Base-by-base conservation (phyloP, 2,797 vertebrate species). In the Eremophila alpestris region DNA sequence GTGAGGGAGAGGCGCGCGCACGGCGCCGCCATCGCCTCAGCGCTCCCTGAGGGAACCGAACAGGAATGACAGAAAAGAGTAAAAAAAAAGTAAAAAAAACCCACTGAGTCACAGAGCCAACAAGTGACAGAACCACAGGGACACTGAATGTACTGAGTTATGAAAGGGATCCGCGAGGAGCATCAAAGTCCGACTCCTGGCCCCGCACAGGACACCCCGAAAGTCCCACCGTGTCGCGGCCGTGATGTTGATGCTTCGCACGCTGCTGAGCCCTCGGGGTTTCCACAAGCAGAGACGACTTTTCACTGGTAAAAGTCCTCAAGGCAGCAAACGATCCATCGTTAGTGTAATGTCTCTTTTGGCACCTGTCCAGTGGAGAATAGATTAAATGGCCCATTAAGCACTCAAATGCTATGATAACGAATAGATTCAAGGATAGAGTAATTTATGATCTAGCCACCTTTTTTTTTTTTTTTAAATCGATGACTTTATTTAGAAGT, bases 381-480 rank as follows among this genome's bases (percentile, higher is more conserved):
- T 59, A 79, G 77, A 96, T 96, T 90, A 90, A 94, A 90, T 1
- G 29, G 94, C 63, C 74, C 95, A 92, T 94, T 96, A 90, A 92
- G 81, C 87, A 63, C 87, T 90, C 59, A 82, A 94, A 84, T 51
- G 20, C 70, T 75, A 15, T 20, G n/a, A 76, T 76, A 94, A 87
- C 74, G 54, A 88, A 87, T 78, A 86, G 80, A 86, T 64, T 36
- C 27, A 20, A 71, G 80, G 81, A 45, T 24, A 43, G 30, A 21
- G 54, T 45, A 27, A 46, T 71, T 93, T 52, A 56, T n/a, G 26
- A 81, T 51, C 41, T 41, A 29, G 11, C 54, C 34, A 5, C 45
- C 2, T 45, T 43, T 32, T 34, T 11, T 16, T 43, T 60, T 52
- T 43, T 75, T 74, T 5, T 60, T 26, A 5, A 69, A 81, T 78